Evolutionary conservation across 2,113 vertebrate genomes (phyloP), one percentile per base, ranked within the genome.

Genomic region (Glaucomys volans): DNA sequence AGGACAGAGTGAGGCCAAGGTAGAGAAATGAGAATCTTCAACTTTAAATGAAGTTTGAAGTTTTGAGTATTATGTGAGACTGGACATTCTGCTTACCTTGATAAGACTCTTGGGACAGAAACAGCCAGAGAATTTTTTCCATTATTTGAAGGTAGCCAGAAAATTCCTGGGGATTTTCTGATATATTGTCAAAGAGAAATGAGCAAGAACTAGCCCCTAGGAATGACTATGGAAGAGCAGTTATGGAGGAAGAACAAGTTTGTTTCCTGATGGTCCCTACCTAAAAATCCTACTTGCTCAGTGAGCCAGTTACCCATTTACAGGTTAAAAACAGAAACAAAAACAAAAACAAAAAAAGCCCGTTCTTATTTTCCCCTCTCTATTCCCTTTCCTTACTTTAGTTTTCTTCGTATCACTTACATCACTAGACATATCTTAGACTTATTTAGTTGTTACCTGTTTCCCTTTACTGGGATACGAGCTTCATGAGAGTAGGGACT

Each of bases 321-420:
- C 42, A 2, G 72, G 20, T 44, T 20, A 20, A 59, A 59, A 26
- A 13, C n/a, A n/a, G n/a, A n/a, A n/a, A n/a, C n/a, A n/a, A n/a
- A n/a, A n/a, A n/a, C n/a, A n/a, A n/a, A n/a, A 94, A n/a, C n/a
- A 96, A 87, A 42, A 71, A 75, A 2, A 80, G 57, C 50, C 50
- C 11, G 5, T 59, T 69, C 50, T 85, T 66, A 47, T 42, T 47
- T 44, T 24, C 10, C 14, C 24, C 76, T 7, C 8, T 57, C 57
- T 66, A 26, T 42, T 42, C 8, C 17, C 62, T 54, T 57, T 71
- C 47, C 32, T 83, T 80, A 37, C 35, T 87, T 74, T 89, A 84
- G 40, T 75, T 93, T 91, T 59, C 66, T 95, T 91, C 42, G 24
- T 71, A 50, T 16, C 6, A 42, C 52, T 92, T 66, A 85, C 64